Evolutionary conservation across 1,140 invertebrate species (phyloP), one percentile per base, ranked within the genome.

Genomic region (Chironomus tepperi): DNA sequence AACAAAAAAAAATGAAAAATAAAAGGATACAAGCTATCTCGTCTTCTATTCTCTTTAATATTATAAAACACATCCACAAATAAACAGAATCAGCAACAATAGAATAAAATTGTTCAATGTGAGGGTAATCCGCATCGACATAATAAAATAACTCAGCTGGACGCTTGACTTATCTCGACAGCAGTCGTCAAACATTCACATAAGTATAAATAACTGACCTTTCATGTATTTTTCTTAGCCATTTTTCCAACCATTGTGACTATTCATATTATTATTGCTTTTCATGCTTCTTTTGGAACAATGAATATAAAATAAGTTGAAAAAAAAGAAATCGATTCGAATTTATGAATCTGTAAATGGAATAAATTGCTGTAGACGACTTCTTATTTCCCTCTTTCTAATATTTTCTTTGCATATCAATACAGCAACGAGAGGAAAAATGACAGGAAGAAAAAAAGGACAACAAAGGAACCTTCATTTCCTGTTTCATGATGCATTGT

Each of bases 131-230:
- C 65, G 16, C 65, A 70, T 18, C 65, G 65, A 18, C 16, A 70
- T 70, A 70, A 70, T 70, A 70, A 70, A 70, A 70, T 21, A 70
- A 70, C 65, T 70, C 65, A 19, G 65, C 65, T 70, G 65, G 65
- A 70, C 18, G 65, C 65, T 70, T 70, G 65, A 70, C 65, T 70
- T 70, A 70, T 70, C 65, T 70, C 19, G 47, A 57, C 47, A 16
- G 64, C 64, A 70, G 65, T 70, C 65, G 19, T 70, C 65, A 70
- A 18, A 18, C 16, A 70, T 18, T 70, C 19, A 70, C 65, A 21
- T 70, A 70, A 57, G 47, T 70, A 70, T 70, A 70, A 70, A 70
- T 70, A 70, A 70, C 65, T 70, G 65, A 70, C 65, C 65, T 70
- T 70, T 70, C 65, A 70, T 57, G 12, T 57, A n/a, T 12, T 57